These are phyloP conservation scores for Sterrhoptilus dennistouni DNA, from an alignment of 2,113 vertebrate species.

Conservation along the genomic window DNA sequence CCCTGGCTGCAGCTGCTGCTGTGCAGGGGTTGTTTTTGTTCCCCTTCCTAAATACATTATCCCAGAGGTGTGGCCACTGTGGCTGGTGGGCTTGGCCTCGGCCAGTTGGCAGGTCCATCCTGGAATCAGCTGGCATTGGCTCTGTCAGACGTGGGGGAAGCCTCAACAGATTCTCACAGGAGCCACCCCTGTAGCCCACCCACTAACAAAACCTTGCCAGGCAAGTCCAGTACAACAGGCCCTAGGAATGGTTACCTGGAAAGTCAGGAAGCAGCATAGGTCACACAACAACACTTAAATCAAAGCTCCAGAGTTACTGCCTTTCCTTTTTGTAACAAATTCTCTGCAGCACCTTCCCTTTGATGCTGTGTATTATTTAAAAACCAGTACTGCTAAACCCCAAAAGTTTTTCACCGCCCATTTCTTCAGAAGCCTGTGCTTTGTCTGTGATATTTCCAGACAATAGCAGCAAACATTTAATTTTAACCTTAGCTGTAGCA, in stretches of 20 bases:
- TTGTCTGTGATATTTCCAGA: neutral
- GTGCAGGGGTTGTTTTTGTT: neutral
- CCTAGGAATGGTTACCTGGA: neutral
- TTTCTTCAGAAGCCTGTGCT: neutral
- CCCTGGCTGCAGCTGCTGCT: neutral
- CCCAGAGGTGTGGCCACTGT: neutral
- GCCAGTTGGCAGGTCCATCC: neutral
- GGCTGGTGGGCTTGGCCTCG: neutral
- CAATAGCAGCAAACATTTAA: neutral
- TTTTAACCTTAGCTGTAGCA: slow-evolving; percentile 18
- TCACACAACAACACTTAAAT: neutral
- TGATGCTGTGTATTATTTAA: neutral
- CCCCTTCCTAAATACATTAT: neutral
- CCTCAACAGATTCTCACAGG: neutral
- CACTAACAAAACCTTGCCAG: neutral
- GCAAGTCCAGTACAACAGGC: neutral
- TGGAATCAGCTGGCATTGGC: neutral
- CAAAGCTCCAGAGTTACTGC: neutral
- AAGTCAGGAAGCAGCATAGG: neutral
- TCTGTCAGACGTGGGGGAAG: neutral
- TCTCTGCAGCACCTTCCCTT: neutral
- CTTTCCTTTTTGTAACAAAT: neutral
- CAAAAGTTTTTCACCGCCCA: neutral
- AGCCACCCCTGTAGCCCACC: neutral
- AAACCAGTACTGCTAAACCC: neutral